These are phyloP conservation scores for Trachymyrmex cornetzi DNA, from an alignment of 1,140 invertebrate genomes.

Conservation along the genomic window DNA sequence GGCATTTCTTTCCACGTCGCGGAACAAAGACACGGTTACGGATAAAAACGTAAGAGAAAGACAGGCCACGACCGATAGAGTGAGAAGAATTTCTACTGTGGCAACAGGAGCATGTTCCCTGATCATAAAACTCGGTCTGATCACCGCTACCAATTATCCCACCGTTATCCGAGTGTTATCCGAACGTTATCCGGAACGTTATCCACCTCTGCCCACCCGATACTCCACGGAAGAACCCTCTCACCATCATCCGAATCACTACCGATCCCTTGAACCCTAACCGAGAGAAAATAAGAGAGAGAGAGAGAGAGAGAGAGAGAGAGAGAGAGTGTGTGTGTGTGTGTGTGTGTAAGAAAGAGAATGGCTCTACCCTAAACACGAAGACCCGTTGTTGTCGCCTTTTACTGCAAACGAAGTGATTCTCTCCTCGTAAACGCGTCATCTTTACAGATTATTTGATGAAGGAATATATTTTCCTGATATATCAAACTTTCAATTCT, in stretches of 20 bases:
- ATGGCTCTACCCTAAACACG: slow-evolving; percentile 61
- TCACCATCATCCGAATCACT: slow-evolving; percentile 78
- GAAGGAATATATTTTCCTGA: slow-evolving; percentile 33
- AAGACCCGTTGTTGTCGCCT: slow-evolving; percentile 83
- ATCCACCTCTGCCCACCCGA: slow-evolving; percentile 78
- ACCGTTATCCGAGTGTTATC: slow-evolving; percentile 85
- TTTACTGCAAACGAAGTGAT: slow-evolving; percentile 87
- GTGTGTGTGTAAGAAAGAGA: neutral
- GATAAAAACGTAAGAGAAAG: slow-evolving; percentile 59
- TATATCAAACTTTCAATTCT: slow-evolving; percentile 26
- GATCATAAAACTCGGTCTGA: slow-evolving; percentile 87
- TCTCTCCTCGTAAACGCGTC: slow-evolving; percentile 85
- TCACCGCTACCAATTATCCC: slow-evolving; percentile 87
- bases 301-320: slow-evolving; percentile 21
- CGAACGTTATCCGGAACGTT: slow-evolving; percentile 84
- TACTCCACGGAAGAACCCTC: slow-evolving; percentile 72
- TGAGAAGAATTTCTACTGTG: slow-evolving; percentile 62
- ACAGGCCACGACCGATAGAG: slow-evolving; percentile 7
- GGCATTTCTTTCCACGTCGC: slow-evolving; percentile 35
- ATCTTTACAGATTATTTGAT: slow-evolving; percentile 81
- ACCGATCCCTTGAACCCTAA: slow-evolving; percentile 76
- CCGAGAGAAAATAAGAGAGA: slow-evolving; percentile 29
- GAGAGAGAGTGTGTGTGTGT: slow-evolving; percentile 3
- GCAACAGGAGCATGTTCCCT: slow-evolving; percentile 81
- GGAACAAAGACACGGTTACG: slow-evolving; percentile 72